Conservation (phyloP, 2,113 vertebrate genomes). For the Hystrix brachyura region DNA sequence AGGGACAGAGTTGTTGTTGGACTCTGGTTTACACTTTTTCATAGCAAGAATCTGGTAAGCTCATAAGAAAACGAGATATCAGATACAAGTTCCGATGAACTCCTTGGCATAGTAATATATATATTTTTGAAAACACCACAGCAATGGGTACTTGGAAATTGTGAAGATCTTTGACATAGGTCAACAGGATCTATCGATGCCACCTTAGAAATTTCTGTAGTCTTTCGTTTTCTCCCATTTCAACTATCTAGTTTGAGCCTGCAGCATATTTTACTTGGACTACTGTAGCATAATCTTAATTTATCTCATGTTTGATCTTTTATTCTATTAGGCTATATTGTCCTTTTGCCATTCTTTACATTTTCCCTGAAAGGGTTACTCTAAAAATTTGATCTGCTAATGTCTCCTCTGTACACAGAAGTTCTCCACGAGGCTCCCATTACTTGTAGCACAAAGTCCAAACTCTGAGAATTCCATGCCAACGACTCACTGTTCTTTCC, state of each 20-base stretch:
- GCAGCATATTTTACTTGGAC: background rate
- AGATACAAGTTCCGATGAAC: background rate
- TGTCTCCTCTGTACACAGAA: background rate
- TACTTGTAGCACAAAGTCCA: background rate
- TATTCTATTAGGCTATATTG: background rate
- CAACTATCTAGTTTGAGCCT: background rate
- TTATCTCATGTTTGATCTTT: background rate
- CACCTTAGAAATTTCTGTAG: background rate
- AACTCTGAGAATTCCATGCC: background rate
- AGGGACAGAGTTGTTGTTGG: background rate
- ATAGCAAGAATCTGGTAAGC: background rate
- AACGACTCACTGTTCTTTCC: background rate
- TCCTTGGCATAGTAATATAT: background rate
- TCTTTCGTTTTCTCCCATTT: background rate
- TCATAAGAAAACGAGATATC: background rate
- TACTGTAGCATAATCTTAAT: background rate
- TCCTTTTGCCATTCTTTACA: background rate
- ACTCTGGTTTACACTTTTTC: background rate
- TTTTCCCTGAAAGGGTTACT: background rate
- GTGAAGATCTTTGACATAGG: conserved; percentile 12
- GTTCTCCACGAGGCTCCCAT: background rate
- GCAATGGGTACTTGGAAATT: background rate
- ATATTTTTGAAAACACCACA: background rate
- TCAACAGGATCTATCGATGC: conserved; percentile 39
- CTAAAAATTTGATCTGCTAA: background rate